Base-by-base conservation (phyloP, 2,797 vertebrate species). In the Macropodus opercularis region DNA sequence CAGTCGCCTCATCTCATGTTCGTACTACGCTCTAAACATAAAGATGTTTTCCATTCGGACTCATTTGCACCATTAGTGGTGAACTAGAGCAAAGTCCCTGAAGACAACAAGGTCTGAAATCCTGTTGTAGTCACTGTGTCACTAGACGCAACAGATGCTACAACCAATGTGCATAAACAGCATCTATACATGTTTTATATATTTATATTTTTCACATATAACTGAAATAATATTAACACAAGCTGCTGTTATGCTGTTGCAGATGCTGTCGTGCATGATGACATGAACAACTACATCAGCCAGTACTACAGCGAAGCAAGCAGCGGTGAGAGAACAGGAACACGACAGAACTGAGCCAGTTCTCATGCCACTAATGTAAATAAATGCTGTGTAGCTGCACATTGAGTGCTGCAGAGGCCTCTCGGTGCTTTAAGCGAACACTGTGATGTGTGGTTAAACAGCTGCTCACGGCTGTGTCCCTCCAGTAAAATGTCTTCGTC, bases 241-340 rank as follows among this genome's bases (percentile, higher is more conserved):
- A 2, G 21, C 10, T 6, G 9, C 13, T 3, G 8, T 22, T 8
- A 15, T 32, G 13, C 14, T 17, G 7, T 42, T 7, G 15, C 81
- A 97, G 96, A 96, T 75, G 79, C 90, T 17, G 80, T 89, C 2
- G 89, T 86, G 34, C 92, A 90, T 58, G 97, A 98, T 19, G 95
- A 96, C 82, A 98, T 98, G 97, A 98, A 98, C 82, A 98, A 96
- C 86, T 98, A 98, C 77, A 95, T 98, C 90, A 96, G 95, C 42
- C 96, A 95, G 43, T 98, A 98, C 87, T 97, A 97, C 92, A 96
- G 90, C 0, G 96, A 96, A 79, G 93, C 94, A 48, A 96, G 94
- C 89, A 95, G 92, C 46, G 96, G 97, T 99, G 89, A 95, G 95
- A 91, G 24, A 64, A 40, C 9, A 12, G 36, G n/a, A 55, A 47